Conservation (phyloP, 2,888 invertebrate genomes). For the Nomada ruficornis region DNA sequence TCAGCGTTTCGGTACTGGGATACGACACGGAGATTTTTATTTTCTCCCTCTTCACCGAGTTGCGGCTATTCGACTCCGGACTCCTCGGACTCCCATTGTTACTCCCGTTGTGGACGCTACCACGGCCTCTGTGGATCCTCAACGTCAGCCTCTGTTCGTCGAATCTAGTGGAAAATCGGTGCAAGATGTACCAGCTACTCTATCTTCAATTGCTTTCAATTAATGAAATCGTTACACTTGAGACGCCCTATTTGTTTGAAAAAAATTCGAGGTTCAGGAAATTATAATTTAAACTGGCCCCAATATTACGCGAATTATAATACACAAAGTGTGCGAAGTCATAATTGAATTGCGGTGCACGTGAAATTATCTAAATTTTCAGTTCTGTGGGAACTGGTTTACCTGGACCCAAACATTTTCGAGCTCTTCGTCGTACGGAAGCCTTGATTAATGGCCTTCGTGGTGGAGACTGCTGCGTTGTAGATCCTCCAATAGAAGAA, state of each 20-base stretch:
- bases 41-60: constrained; percentile 88
- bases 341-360: too few species aligned
- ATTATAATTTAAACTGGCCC: too few species aligned
- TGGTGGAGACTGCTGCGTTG: constrained; percentile 95
- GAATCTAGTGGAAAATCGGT: constrained; percentile 87
- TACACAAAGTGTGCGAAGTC: too few species aligned
- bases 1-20: constrained; percentile 89
- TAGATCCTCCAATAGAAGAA: constrained; percentile 99
- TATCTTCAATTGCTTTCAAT: neutral
- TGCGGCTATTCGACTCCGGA: constrained; percentile 77
- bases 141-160: constrained; percentile 96
- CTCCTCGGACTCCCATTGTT: constrained; percentile 80
- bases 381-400: constrained; percentile 30
- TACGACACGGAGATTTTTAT: constrained; percentile 95
- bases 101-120: constrained; percentile 85
- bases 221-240: too few species aligned
- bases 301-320: too few species aligned
- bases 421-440: constrained; percentile 93
- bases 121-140: constrained; percentile 94
- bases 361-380: neutral
- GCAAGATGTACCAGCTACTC: neutral
- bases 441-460: constrained; percentile 96
- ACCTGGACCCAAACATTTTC: constrained; percentile 83
- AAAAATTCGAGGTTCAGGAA: too few species aligned
- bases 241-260: too few species aligned